Base-by-base conservation (phyloP, 2,888 invertebrate genomes). In the Habroteleia sp. region DNA sequence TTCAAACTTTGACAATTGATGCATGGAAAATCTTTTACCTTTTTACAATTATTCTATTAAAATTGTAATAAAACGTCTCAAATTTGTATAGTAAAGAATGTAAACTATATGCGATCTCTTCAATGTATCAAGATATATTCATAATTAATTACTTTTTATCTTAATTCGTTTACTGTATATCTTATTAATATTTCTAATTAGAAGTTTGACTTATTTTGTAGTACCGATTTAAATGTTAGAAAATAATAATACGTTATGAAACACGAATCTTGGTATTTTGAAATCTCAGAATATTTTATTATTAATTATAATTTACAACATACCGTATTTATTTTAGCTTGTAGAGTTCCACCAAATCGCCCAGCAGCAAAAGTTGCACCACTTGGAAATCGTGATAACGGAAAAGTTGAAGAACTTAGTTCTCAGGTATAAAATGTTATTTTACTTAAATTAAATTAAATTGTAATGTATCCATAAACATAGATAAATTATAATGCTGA, bases 341-440 rank as follows among this genome's bases (percentile, higher is more conserved):
- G 89, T 75, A 91, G 91, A 89, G 89, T 89, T 68, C 89, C 88
- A 79, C 82, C 89, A 25, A 88, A 87, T 63, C 89, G 89, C 73
- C 89, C 89, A 14, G 82, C 85, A 20, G 82, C 85, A 69, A 89
- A 88, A 77, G 79, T 83, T 20, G 85, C 81, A 44, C 69, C 81
- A 20, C 84, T 89, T 68, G 88, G 87, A 77, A 90, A 88, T 82
- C 90, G 89, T 52, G 91, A 91, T 81, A 79, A 85, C 35, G 90
- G 90, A 39, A 91, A 91, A 89, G 83, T 92, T 48, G 92, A 92
- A 63, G 92, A 93, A 85, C 89, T 93, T 17, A 89, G 87, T 77
- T 89, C 90, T 79, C 92, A 92, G 90, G 90, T 88, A 80, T 37
- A 35, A 33, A 11, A 25, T 16, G 16, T 46, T n/a, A n/a, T 25